phyloP scores from a whole-genome alignment of 2,113 vertebrate species.

The Sylvietta virens region DNA sequence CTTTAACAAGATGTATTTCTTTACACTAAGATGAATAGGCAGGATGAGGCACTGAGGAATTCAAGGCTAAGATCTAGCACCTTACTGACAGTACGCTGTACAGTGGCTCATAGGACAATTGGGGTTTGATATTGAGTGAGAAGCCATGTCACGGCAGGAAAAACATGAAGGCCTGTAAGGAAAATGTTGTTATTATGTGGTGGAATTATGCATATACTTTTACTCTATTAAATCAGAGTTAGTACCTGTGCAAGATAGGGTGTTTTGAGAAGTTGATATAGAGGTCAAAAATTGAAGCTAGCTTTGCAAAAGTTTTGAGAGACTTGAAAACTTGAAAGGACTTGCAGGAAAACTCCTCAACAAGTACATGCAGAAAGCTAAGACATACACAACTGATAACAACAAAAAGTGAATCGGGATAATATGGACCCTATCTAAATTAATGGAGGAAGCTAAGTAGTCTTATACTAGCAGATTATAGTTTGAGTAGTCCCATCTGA shows the following conservation, averaged over 20 bases:
- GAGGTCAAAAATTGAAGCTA: not conserved
- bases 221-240: not conserved
- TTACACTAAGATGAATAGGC: not conserved
- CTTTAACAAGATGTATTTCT: not conserved
- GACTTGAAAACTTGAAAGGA: not conserved
- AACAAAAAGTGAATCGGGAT: not conserved
- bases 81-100: not conserved
- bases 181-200: not conserved
- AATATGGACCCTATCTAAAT: not conserved
- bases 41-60: not conserved
- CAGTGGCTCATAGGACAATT: not conserved
- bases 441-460: not conserved
- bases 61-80: not conserved
- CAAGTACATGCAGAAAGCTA: not conserved
- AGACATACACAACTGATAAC: not conserved
- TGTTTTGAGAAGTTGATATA: not conserved
- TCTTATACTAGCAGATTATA: not conserved
- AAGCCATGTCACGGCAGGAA: not conserved
- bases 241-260: not conserved
- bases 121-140: not conserved
- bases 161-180: not conserved
- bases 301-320: not conserved
- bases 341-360: not conserved
- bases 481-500: not conserved
- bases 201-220: not conserved